Evolutionary conservation across 2,113 vertebrate species (phyloP), one percentile per base, ranked within the genome.

Genomic region (Podarcis cretensis): DNA sequence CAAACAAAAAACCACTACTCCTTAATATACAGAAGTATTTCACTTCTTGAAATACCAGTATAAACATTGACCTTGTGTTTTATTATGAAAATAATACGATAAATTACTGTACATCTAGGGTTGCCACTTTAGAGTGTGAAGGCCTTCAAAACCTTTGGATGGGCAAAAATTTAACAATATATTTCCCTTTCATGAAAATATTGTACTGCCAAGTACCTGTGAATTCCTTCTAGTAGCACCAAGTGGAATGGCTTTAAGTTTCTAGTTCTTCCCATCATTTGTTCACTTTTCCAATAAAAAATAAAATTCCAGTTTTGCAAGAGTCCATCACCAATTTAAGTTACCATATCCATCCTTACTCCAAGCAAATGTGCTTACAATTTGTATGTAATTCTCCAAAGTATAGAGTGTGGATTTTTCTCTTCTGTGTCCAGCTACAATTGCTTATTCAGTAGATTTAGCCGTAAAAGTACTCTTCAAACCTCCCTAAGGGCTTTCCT

Each of bases 361-460:
- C n/a, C 43, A 74, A 57, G 66, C n/a, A 57, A 87, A 80, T 68
- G n/a, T 20, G 40, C 23, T 73, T 59, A 73, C 25, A 14, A 14
- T 81, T 81, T 40, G 23, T 20, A 73, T 40, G 32, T 30, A 81
- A 87, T 71, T 87, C 35, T 81, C 27, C n/a, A 48, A 84, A 9
- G 27, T 48, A 84, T 76, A 76, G 37, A 20, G 18, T 63, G 7
- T 65, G 48, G 12, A 2, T 13, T 78, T 35, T 21, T 77, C 21
- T 30, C 25, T 23, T 32, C 85, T 78, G 3, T 68, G 65, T 68
- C 59, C 43, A 37, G 12, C 23, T 68, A 87, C 77, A 87, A 87
- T 63, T 73, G 65, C 68, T 68, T 81, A 81, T 87, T 87, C 78
- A 81, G 43, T 81, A 81, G 65, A 81, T 87, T 30, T 73, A 87